Percentiles rank a stretch among this genome's conserved stretches.
Conservation (phyloP, 2,888 invertebrate species). For the Invenusta paracnida region DNA sequence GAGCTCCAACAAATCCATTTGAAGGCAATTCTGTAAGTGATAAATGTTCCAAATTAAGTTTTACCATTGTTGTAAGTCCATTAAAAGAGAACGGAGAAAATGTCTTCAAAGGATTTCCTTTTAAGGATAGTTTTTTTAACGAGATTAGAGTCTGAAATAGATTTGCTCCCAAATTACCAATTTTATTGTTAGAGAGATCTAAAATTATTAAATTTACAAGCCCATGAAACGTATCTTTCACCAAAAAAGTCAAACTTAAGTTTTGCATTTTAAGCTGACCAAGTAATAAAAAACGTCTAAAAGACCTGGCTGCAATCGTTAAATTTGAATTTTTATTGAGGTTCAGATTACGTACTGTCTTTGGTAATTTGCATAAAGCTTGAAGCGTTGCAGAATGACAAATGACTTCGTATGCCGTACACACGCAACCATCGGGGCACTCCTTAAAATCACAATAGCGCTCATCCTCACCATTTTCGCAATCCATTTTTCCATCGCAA, state of each 20-base stretch:
- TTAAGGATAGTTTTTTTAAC: neutral
- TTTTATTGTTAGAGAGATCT: conserved; percentile 1
- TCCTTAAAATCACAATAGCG: conserved; percentile 34
- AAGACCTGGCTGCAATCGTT: neutral
- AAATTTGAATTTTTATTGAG: neutral
- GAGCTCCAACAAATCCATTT: neutral
- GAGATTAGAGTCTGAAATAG: neutral
- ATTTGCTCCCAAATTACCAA: neutral
- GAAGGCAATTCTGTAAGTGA: neutral
- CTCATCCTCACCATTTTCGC: conserved; percentile 39
- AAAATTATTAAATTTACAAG: conserved; percentile 19
- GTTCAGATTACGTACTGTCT: conserved; percentile 32
- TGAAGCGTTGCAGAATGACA: neutral
- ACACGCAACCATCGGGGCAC: conserved; percentile 36
- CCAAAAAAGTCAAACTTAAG: neutral
- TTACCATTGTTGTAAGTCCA: neutral
- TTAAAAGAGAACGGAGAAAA: neutral
- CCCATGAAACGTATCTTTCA: neutral
- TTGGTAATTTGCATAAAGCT: neutral
- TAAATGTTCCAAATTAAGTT: neutral
- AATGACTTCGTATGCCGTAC: conserved; percentile 33
- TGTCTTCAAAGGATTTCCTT: neutral
- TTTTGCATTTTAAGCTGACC: conserved; percentile 17
- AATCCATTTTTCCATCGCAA: conserved; percentile 30
- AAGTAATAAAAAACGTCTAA: conserved; percentile 32